These are phyloP conservation scores for Pituophis catenifer DNA, from an alignment of 2,113 vertebrate species.

Conservation along the genomic window DNA sequence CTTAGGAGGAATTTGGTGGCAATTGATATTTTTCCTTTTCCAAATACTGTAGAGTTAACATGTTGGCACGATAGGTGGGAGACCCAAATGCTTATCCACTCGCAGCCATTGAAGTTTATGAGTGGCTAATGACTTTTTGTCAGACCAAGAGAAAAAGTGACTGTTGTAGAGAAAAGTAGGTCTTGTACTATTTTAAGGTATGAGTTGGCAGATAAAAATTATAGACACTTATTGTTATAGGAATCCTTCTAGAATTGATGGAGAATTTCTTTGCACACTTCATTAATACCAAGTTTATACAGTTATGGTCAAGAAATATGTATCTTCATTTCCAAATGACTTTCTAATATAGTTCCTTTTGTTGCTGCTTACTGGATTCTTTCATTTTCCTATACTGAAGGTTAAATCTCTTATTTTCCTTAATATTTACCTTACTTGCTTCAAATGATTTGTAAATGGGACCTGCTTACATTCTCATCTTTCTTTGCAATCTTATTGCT, in stretches of 20 bases:
- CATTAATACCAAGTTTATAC: not conserved
- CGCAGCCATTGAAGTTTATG: not conserved
- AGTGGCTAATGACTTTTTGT: not conserved
- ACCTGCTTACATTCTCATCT: constrained; percentile 13
- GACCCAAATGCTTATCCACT: not conserved
- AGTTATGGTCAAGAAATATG: not conserved
- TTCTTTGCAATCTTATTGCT: not conserved
- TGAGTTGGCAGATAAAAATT: not conserved
- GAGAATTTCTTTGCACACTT: not conserved
- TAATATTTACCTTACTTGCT: not conserved
- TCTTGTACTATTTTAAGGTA: not conserved
- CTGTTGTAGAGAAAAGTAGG: not conserved
- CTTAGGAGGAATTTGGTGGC: not conserved
- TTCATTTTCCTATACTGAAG: not conserved
- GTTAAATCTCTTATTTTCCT: not conserved
- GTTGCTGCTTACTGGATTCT: not conserved
- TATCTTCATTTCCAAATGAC: not conserved
- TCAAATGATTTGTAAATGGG: not conserved
- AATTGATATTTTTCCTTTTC: not conserved
- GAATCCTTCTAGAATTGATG: not conserved
- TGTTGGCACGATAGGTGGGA: not conserved
- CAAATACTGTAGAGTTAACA: not conserved
- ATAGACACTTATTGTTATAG: not conserved
- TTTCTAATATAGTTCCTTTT: not conserved
- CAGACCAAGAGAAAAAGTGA: not conserved